Evolutionary conservation across 2,113 vertebrate genomes (phyloP), one percentile per base, ranked within the genome.

Genomic region (Plecturocebus donacophilus): DNA sequence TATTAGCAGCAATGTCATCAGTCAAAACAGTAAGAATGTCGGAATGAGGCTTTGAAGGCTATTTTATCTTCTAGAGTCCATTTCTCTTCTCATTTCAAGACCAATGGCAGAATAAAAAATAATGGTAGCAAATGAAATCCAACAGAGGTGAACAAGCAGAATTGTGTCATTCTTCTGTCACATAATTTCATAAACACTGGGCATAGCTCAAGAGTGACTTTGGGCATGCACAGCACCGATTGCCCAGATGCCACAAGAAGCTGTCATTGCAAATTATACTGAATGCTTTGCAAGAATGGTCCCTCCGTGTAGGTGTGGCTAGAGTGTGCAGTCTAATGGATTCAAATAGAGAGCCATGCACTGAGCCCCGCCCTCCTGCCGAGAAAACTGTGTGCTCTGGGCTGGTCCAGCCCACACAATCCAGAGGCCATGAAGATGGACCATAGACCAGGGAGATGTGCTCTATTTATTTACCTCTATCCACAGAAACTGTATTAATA

Each of bases 1-100:
- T 88, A 96, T 96, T 95, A 98, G 47, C 91, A 91, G 91, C 54
- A 42, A 5, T 90, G 77, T 56, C 91, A 83, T 96, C 91, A 95
- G 94, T 97, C 88, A 96, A 96, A 95, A 87, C 42, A 84, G 86
- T 27, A 80, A 94, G 75, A 58, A 75, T 47, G 13, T 40, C 88
- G 81, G 58, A 73, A 92, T 52, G 85, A 87, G 58, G 64, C 45
- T 85, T 77, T 81, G 84, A 96, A 92, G 71, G 14, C 61, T 76
- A 71, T 80, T 97, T 97, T 66, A 70, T 95, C 85, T 83, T 87
- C 40, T 54, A 86, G 73, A 83, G 35, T 93, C 32, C 58, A 23
- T 64, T 91, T 83, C 80, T 64, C 68, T 71, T 93, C 27, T 91
- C 80, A 87, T 95, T 95, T 95, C 47, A 96, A 95, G 85, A 95